Base-by-base conservation (phyloP, 2,797 vertebrate species). In the Falco concolor region DNA sequence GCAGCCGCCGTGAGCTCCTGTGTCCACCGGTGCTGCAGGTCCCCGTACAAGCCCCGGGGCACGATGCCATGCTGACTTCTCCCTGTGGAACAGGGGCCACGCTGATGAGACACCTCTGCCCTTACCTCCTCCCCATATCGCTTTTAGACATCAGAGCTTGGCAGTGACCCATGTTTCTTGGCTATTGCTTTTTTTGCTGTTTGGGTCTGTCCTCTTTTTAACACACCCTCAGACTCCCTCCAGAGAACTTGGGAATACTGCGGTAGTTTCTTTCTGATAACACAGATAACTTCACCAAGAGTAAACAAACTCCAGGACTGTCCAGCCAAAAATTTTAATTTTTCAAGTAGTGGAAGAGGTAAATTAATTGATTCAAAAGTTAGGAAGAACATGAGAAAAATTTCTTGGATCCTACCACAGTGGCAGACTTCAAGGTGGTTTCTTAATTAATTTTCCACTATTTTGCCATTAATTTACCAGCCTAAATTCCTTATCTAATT, bases 41-140 rank as follows among this genome's bases (percentile, higher is more conserved):
- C 57, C 49, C 68, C 15, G 0, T 17, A 3, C n/a, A 1, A 17
- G 49, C 24, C 54, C 60, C 40, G 5, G 0, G 5, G 5, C 14
- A 2, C 0, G 3, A 5, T 67, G 77, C 76, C 13, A 2, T 1
- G 0, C n/a, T 78, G 90, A 15, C 63, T 61, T 20, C 52, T 59
- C 6, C 0, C 70, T 69, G 61, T 82, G 70, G 73, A 76, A 73
- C n/a, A 13, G 16, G 6, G 20, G n/a, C 69, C 68, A 5, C 0
- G 1, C 34, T 61, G 42, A 59, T 11, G 13, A 12, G 44, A 30
- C 25, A 8, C 13, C 52, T 74, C 68, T 53, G n/a, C 44, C 79
- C 56, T 72, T 19, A 40, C 6, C 34, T 60, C 25, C 40, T 79
- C 8, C 30, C n/a, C 19, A 1, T 27, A 23, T 47, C 27, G 2